A percentile compares a stretch with the other conserved stretches of the same genome.
phyloP scores from a whole-genome alignment of 2,113 vertebrate species.

The Elachura formosa region DNA sequence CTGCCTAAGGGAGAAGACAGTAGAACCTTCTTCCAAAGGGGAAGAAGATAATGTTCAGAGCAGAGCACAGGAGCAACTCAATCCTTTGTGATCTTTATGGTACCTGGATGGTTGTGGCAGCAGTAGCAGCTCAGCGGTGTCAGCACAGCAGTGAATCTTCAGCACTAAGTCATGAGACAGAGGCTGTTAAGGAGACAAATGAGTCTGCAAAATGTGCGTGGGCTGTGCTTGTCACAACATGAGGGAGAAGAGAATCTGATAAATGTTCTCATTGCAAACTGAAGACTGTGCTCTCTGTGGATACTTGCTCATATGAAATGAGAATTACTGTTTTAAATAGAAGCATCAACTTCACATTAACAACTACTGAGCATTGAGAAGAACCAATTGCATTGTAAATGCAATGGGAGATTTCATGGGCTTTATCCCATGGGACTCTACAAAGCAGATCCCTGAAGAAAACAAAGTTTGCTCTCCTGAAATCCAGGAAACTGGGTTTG shows the following conservation, averaged over 20 bases:
- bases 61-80: background rate
- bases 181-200: slow-evolving; percentile 19
- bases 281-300: background rate
- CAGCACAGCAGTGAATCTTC: background rate
- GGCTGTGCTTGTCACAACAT: slow-evolving; percentile 42
- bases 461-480: background rate
- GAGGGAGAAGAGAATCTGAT: slow-evolving; percentile 33
- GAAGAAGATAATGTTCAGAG: background rate
- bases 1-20: background rate
- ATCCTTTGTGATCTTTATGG: background rate
- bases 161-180: background rate
- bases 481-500: background rate
- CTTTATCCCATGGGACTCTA: background rate
- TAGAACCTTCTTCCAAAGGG: background rate
- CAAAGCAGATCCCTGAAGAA: background rate
- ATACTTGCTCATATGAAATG: background rate
- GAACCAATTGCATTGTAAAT: background rate
- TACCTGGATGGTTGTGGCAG: background rate
- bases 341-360: background rate
- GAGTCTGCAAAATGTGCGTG: slow-evolving; percentile 12
- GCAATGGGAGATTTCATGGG: background rate
- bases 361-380: background rate
- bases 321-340: slow-evolving; percentile 12
- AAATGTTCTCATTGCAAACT: background rate
- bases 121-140: background rate